These are phyloP conservation scores for Cynoglossus semilaevis DNA, from an alignment of 2,113 vertebrate species.

Conservation along the genomic window DNA sequence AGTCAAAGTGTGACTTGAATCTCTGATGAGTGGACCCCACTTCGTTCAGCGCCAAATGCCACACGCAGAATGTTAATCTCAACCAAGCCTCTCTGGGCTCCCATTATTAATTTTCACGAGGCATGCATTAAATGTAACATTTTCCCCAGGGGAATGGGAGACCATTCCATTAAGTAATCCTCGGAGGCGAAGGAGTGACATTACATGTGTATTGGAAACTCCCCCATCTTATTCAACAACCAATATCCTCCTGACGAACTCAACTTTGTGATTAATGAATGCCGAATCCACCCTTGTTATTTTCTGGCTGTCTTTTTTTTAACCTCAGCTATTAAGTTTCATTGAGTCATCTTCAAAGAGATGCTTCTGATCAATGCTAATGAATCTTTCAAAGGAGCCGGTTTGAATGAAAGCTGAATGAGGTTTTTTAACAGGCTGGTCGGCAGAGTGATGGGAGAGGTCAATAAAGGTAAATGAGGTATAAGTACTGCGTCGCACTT, in stretches of 20 bases:
- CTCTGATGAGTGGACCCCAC: slow-evolving; percentile 40
- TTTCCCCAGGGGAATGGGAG: slow-evolving; percentile 31
- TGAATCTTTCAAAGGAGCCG: slow-evolving; percentile 69
- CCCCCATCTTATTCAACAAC: slow-evolving; percentile 27
- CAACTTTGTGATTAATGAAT: slow-evolving; percentile 63
- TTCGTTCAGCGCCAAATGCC: slow-evolving; percentile 42
- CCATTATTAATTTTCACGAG: slow-evolving; percentile 57
- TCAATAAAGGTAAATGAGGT: slow-evolving; percentile 69
- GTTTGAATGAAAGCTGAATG: slow-evolving; percentile 61
- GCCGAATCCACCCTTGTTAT: slow-evolving; percentile 52
- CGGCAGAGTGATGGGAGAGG: slow-evolving; percentile 57
- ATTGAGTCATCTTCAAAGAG: slow-evolving; percentile 68
- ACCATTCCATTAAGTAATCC: slow-evolving; percentile 55
- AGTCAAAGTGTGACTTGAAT: slow-evolving; percentile 38
- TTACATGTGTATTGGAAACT: slow-evolving; percentile 52
- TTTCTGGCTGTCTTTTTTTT: slow-evolving; percentile 54
- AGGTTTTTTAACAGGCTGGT: slow-evolving; percentile 66
- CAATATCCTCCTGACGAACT: slow-evolving; percentile 55
- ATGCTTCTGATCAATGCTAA: slow-evolving; percentile 72
- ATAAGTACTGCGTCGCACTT: slow-evolving; percentile 55
- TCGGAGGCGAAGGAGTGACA: slow-evolving; percentile 37
- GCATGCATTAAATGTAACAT: slow-evolving; percentile 59
- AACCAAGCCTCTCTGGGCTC: slow-evolving; percentile 35
- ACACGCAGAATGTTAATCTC: slow-evolving; percentile 44
- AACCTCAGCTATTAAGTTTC: slow-evolving; percentile 67